Conservation (phyloP, 2,888 invertebrate genomes). For the Catocala sponsa region DNA sequence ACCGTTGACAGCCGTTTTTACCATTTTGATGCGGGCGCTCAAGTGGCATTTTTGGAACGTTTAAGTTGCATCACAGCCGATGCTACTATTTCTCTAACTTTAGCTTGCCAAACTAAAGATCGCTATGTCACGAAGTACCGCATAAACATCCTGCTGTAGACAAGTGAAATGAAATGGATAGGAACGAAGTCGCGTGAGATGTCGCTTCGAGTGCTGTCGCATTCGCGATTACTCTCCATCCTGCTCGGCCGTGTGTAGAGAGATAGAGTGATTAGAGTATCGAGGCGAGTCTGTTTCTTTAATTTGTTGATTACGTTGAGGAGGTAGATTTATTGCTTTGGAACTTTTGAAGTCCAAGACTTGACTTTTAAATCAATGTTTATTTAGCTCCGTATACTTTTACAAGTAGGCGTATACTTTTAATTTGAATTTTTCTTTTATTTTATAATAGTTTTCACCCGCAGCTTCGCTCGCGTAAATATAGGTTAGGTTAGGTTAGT, state of each 20-base stretch:
- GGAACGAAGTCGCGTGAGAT: conserved; percentile 74
- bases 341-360: no score
- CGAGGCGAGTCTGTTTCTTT: conserved; percentile 20
- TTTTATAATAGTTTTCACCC: no score
- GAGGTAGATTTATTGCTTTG: neutral
- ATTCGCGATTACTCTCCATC: conserved; percentile 45
- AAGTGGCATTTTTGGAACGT: no score
- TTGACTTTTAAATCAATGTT: no score
- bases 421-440: no score
- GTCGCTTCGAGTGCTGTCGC: conserved; percentile 64
- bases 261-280: conserved; percentile 32
- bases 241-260: conserved; percentile 30
- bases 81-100: neutral
- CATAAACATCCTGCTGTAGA: conserved; percentile 71
- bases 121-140: conserved; percentile 54
- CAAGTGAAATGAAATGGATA: conserved; percentile 82
- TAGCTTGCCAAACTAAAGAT: conserved; percentile 7
- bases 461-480: no score
- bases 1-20: no score
- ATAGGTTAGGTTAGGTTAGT: no score
- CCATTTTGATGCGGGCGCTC: no score
- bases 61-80: no score
- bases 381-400: no score
- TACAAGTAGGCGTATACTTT: no score
- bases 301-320: conserved; percentile 22